These are phyloP conservation scores for Cerastis leucographa DNA, from an alignment of 2,888 invertebrate species.

Conservation along the genomic window DNA sequence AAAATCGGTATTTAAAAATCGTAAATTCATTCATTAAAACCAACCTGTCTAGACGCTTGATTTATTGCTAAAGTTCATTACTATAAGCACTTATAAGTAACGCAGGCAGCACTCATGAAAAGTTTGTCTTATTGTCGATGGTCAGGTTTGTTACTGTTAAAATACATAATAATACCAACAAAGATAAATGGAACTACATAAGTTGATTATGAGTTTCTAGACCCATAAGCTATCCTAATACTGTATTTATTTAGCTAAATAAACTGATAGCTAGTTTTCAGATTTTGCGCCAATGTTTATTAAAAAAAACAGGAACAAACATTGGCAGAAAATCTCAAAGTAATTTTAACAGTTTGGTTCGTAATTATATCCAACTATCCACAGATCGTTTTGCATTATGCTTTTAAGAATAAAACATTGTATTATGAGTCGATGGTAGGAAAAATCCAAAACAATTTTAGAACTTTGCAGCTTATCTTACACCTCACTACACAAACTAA, in stretches of 20 bases:
- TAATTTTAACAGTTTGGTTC: neutral
- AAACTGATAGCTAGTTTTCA: too few species aligned
- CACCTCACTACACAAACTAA: slow-evolving; percentile 42
- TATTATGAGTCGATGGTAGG: neutral
- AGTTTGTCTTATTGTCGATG: too few species aligned
- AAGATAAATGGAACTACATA: too few species aligned
- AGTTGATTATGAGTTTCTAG: too few species aligned
- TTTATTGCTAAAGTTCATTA: too few species aligned
- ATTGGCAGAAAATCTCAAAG: neutral
- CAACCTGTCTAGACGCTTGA: too few species aligned
- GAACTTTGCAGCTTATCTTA: neutral
- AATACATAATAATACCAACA: neutral
- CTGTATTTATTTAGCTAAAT: too few species aligned
- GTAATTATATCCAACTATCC: neutral
- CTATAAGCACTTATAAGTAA: too few species aligned
- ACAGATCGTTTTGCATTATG: neutral
- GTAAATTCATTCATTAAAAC: too few species aligned
- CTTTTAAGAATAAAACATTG: neutral
- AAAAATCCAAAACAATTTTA: neutral
- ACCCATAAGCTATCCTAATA: too few species aligned
- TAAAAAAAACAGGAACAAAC: neutral
- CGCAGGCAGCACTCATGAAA: neutral
- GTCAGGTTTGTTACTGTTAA: neutral
- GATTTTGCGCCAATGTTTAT: neutral
- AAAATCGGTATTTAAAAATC: too few species aligned